Conservation (phyloP, 2,113 vertebrate species). For the Solea senegalensis region DNA sequence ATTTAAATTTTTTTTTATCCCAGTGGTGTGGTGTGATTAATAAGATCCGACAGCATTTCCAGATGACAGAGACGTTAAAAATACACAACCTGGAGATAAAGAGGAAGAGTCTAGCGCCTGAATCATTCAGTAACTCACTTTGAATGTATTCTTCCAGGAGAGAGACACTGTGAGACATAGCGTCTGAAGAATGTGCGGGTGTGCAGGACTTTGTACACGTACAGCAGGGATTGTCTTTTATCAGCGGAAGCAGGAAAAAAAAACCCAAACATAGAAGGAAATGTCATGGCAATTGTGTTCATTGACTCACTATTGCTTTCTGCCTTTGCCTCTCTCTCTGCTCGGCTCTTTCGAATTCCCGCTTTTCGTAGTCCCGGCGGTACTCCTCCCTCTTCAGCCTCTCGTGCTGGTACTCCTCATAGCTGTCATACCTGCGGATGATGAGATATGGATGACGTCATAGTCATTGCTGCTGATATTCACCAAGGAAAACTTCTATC, state of each 20-base stretch:
- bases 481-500: constrained; percentile 23
- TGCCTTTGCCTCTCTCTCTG: constrained; percentile 92
- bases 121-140: constrained; percentile 78
- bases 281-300: background rate
- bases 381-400: constrained; percentile 95
- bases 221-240: constrained; percentile 55
- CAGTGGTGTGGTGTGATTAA: constrained; percentile 72
- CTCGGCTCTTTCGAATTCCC: constrained; percentile 92
- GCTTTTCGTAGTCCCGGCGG: constrained; percentile 91
- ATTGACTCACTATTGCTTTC: constrained; percentile 94
- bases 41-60: constrained; percentile 71
- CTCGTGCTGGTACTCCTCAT: constrained; percentile 96
- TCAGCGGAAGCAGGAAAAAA: constrained; percentile 28
- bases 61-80: constrained; percentile 72
- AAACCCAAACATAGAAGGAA: constrained; percentile 13
- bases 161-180: constrained; percentile 50
- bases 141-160: constrained; percentile 61
- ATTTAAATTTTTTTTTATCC: constrained; percentile 51
- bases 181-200: constrained; percentile 38
- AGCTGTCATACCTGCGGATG: constrained; percentile 90
- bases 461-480: constrained; percentile 16
- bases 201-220: constrained; percentile 19
- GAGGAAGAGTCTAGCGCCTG: constrained; percentile 72
- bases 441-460: constrained; percentile 25
- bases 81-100: constrained; percentile 76